Evolutionary conservation across 2,888 invertebrate species (phyloP), one percentile per base, ranked within the genome.

Genomic region (Tachina lurida): DNA sequence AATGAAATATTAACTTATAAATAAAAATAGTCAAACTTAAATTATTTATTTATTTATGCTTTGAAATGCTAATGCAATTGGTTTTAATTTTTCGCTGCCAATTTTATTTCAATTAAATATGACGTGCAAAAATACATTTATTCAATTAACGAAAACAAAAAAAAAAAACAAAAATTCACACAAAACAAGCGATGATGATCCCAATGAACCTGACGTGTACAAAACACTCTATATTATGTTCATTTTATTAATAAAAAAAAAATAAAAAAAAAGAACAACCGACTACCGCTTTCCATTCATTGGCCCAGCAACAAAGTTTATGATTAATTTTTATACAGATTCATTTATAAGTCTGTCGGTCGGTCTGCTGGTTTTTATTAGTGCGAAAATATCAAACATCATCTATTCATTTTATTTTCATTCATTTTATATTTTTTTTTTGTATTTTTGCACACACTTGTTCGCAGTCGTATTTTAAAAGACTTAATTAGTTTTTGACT

Each of bases 401-500:
- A 43, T 67, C 67, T 17, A 43, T 74, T 67, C 58, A 80, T 54
- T 60, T 62, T 43, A 70, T 71, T 63, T 71, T 75, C 68, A 81
- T 81, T 81, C 43, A 67, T 67, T 52, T 7, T 31, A 39, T 52
- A 52, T 60, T 60, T 54, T 56, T 65, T 31, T 54, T 73, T 41
- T 15, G 7, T 73, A 8, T 58, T n/a, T 56, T 71, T 63, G 54
- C 67, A 58, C 56, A 17, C 60, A 58, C 49, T 54, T n/a, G n/a
- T n/a, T n/a, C n/a, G n/a, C 22, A 10, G 43, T 54, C 17, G 17
- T 49, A 54, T 80, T 73, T 63, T 63, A 58, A 71, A 70, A 56
- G 78, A 60, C 85, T 85, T 82, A 85, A 85, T 85, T 85, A 82
- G 78, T 82, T 82, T 85, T 77, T 82, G 77, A 82, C 78, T 86